Evolutionary conservation across 2,113 vertebrate species (phyloP).

Genomic region (Podilymbus podiceps): DNA sequence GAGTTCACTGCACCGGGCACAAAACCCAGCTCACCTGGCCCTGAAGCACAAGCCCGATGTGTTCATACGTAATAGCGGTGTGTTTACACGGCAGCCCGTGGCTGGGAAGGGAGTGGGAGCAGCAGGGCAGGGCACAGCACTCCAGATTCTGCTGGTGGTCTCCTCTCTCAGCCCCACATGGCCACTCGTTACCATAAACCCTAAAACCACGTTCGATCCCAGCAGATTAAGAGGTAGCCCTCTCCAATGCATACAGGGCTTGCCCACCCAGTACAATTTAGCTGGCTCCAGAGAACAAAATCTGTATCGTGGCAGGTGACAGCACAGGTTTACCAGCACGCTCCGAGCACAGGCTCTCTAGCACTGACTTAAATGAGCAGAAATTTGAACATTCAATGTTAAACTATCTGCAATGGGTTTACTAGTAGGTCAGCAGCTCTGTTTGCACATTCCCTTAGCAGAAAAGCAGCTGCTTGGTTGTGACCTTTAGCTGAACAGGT

Average conservation of each 20-base stretch:
- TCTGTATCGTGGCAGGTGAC: accelerated
- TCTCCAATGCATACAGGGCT: not conserved
- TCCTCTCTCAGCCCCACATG: not conserved
- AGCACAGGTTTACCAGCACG: not conserved
- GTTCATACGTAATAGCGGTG: not conserved
- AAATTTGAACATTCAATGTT: not conserved
- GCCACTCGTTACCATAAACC: not conserved
- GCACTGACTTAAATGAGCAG: not conserved
- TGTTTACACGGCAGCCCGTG: accelerated
- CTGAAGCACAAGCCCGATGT: not conserved
- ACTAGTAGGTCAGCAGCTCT: not conserved
- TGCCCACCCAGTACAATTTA: not conserved
- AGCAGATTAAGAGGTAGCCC: not conserved
- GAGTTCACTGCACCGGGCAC: not conserved
- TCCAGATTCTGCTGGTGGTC: not conserved
- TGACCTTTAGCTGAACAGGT: not conserved
- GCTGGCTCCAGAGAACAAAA: not conserved
- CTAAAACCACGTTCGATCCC: not conserved
- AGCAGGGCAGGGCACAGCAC: not conserved
- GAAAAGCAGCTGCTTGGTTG: not conserved
- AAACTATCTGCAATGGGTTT: not conserved
- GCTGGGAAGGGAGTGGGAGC: not conserved
- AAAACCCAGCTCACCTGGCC: not conserved
- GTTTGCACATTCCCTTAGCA: not conserved
- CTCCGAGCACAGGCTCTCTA: not conserved